Base-by-base conservation (phyloP, 2,113 vertebrate species). In the Tympanuchus pallidicinctus region DNA sequence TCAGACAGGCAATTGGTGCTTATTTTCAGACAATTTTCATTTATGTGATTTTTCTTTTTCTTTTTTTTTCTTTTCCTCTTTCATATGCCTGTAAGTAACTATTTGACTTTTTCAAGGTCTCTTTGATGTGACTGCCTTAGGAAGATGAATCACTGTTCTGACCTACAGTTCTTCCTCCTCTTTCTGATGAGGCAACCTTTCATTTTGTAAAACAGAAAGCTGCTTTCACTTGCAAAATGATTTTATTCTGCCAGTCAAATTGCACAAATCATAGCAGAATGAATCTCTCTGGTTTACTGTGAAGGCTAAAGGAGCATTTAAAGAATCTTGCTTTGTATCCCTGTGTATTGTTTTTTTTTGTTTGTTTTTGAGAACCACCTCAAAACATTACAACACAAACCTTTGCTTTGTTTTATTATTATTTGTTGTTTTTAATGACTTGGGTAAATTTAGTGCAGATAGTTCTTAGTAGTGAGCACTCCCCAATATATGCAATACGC, bases 11-110 rank as follows among this genome's bases (percentile, higher is more conserved):
- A 93, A 92, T 86, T 93, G 89, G 52, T 88, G 65, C 89, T 95
- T 95, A 94, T 95, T 97, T 96, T 88, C 61, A 22, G 61, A 69
- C 76, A 90, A 93, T 96, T 96, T 94, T 95, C 93, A 88, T 90
- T 92, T 89, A 56, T 86, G 43, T 81, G 75, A 67, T 85, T 90
- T 94, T 79, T 89, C 32, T 30, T 67, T 70, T 61, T 70, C 56
- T 16, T 7, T 52, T 25, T 4, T 52, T 25, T 67, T 4, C 7
- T 43, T n/a, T 47, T 21, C 16, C 15, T 32, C 34, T 89, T 91
- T 84, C 86, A 82, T 92, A 93, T 87, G 91, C 71, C 75, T 7
- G 0, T 79, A 72, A 91, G 70, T 85, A 92, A 78, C 59, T 88
- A 11, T 89, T 91, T 90, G 85, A 86, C 70, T 87, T 63, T 82